Conservation (phyloP, 2,888 invertebrate genomes). For the Drosophila anomalata region DNA sequence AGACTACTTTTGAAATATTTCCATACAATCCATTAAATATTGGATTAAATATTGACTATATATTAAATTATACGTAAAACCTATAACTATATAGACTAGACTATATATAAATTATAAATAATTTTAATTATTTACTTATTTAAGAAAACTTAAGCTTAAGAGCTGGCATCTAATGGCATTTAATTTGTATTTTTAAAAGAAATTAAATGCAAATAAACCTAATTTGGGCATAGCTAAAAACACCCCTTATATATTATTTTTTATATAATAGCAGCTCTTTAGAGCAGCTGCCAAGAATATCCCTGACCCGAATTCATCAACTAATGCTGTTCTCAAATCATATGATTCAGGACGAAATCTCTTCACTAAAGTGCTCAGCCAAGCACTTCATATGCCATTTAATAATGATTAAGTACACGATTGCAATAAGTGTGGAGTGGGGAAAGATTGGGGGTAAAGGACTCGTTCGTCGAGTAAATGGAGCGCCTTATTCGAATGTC, state of each 20-base stretch:
- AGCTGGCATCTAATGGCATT: too few species aligned
- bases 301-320: constrained; percentile 33
- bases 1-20: too few species aligned
- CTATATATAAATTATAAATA: too few species aligned
- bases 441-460: neutral
- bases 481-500: constrained; percentile 39
- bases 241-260: too few species aligned
- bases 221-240: neutral
- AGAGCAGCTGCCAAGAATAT: constrained; percentile 3
- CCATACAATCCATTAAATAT: too few species aligned
- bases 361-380: constrained; percentile 25
- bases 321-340: neutral
- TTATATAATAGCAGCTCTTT: constrained; percentile 3
- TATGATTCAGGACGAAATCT: constrained; percentile 1
- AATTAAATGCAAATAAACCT: neutral
- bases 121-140: too few species aligned
- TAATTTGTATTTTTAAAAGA: too few species aligned
- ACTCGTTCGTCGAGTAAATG: constrained; percentile 23
- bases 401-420: constrained; percentile 45
- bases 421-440: neutral
- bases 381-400: constrained; percentile 35
- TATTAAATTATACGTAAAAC: too few species aligned
- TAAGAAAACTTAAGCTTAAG: too few species aligned
- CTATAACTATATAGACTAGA: too few species aligned
- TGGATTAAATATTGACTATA: too few species aligned